Conservation (phyloP, 2,797 vertebrate species). For the Dallia pectoralis region DNA sequence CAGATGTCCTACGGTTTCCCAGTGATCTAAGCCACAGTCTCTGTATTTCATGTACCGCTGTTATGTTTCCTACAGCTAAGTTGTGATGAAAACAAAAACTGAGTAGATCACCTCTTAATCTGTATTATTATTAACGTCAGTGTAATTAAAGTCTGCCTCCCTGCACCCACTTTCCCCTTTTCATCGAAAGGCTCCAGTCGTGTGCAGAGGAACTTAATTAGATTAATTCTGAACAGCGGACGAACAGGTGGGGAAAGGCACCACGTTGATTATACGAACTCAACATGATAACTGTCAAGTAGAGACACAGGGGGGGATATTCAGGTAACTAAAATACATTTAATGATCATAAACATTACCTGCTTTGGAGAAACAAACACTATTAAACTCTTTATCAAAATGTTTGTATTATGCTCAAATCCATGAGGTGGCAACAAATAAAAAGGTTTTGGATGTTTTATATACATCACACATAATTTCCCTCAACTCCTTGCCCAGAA, state of each 20-base stretch:
- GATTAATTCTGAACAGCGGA: conserved; percentile 29
- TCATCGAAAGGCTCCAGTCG: background rate
- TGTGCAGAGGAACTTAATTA: conserved; percentile 28
- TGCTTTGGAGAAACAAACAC: conserved; percentile 36
- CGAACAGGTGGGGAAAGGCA: conserved; percentile 18
- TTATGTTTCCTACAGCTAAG: background rate
- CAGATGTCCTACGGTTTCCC: no score
- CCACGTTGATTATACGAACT: conserved; percentile 37
- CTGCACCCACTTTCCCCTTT: background rate
- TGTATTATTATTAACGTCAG: conserved; percentile 11
- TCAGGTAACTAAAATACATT: conserved; percentile 36
- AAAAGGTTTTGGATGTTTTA: background rate
- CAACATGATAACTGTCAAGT: conserved; percentile 29
- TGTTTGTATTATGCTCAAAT: conserved; percentile 11
- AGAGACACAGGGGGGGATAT: conserved; percentile 32
- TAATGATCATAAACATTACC: conserved; percentile 51
- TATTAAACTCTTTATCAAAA: conserved; percentile 31
- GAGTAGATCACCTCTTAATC: conserved; percentile 18
- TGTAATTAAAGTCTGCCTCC: background rate
- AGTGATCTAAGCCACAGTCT: no score
- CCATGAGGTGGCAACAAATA: conserved; percentile 30
- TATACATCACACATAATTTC: background rate
- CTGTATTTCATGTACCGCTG: no score
- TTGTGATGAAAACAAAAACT: background rate
- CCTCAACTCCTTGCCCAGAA: background rate